Base-by-base conservation (phyloP, 2,113 vertebrate genomes). In the Xenus cinereus region DNA sequence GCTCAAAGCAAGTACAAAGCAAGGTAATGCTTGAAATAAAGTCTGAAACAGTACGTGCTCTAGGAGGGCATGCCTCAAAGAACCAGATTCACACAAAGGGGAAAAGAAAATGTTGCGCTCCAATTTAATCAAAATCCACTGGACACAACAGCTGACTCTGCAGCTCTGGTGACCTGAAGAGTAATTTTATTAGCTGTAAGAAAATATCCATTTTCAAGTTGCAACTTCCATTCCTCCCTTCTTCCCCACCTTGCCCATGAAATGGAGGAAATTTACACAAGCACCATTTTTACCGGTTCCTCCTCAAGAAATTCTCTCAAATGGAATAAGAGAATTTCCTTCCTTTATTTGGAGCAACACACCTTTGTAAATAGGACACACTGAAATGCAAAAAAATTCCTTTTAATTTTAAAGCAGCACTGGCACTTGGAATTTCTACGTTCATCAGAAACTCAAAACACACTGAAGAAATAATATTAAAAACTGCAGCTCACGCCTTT, bases 121-220 rank as follows among this genome's bases (percentile, higher is more conserved):
- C 71, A 81, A 78, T 96, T 87, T 85, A 88, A 97, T 95, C 85
- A 97, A 90, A 96, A 90, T 81, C 91, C 67, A 53, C 82, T 87
- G 72, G 80, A 94, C 80, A 86, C 83, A 92, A 89, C 82, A 95
- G 89, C 67, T 92, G 74, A 97, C 77, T 93, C 77, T 3, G 12
- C 94, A 95, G 72, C 56, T 68, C 43, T 46, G 67, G 18, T 81
- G 88, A 95, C 48, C 91, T 86, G 37, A 84, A 78, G 54, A 94
- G 75, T 91, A 89, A 94, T 93, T 92, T 91, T 83, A 89, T 92
- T 91, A 96, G 68, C 88, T 93, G 86, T 66, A 83, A 2, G 0
- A 51, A 81, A 95, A 95, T 75, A 77, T 1, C 56, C 71, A 48
- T 67, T 90, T 92, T 84, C 73, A 64, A 84, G 11, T 78, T 73